A percentile compares a stretch with the other conserved stretches of the same genome.
These are phyloP conservation scores for Harpalus rubripes DNA, from an alignment of 2,888 invertebrate species.

Conservation along the genomic window DNA sequence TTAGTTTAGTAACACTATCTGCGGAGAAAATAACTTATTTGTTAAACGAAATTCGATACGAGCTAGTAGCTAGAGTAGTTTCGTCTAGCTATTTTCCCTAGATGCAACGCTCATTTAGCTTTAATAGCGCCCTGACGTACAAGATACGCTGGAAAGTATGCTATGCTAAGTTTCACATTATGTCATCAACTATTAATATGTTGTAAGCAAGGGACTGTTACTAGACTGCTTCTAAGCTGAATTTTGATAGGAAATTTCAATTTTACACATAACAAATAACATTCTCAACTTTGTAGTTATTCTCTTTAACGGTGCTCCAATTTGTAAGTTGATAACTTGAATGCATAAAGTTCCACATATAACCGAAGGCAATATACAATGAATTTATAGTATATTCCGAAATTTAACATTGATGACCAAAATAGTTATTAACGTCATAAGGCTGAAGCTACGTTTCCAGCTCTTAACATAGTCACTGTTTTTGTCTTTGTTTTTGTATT, in stretches of 20 bases:
- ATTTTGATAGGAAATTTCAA: slow-evolving; percentile 3
- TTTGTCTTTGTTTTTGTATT: too few species aligned
- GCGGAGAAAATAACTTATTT: slow-evolving; percentile 50
- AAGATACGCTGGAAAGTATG: slow-evolving; percentile 12
- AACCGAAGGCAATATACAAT: too few species aligned
- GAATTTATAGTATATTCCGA: too few species aligned
- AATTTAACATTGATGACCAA: too few species aligned
- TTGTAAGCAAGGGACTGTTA: not conserved
- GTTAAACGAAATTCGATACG: slow-evolving; percentile 45
- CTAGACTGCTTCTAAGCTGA: not conserved
- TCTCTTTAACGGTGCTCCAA: not conserved
- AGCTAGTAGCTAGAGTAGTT: not conserved
- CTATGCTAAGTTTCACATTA: slow-evolving; percentile 19
- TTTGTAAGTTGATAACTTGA: not conserved
- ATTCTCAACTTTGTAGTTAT: not conserved
- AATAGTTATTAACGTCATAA: too few species aligned
- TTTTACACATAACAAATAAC: not conserved
- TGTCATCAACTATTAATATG: slow-evolving; percentile 28
- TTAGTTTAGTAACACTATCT: slow-evolving; percentile 42
- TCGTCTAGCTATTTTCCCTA: slow-evolving; percentile 32
- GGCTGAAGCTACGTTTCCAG: too few species aligned
- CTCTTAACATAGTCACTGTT: too few species aligned
- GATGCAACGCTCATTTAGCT: slow-evolving; percentile 39
- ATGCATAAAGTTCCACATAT: not conserved
- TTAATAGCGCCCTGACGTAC: slow-evolving; percentile 28